These are phyloP conservation scores for Protonibea diacanthus DNA, from an alignment of 2,797 vertebrate genomes.

Conservation along the genomic window DNA sequence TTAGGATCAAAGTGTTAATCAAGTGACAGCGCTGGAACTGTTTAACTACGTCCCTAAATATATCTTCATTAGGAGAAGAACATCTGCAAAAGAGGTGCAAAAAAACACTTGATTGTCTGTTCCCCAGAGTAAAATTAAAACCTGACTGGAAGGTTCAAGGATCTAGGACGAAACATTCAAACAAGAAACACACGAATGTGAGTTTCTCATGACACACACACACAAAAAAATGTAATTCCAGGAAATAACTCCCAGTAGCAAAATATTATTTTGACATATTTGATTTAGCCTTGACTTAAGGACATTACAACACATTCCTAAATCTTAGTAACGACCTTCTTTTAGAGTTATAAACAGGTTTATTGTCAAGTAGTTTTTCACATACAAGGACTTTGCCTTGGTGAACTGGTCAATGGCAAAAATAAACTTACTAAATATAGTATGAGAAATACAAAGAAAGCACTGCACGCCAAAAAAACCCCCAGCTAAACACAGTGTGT, in stretches of 20 bases:
- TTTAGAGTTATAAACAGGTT: too few relatives aligned
- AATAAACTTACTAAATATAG: too few relatives aligned
- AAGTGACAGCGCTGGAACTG: slow-evolving; percentile 7
- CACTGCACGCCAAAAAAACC: too few relatives aligned
- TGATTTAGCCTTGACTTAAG: background rate
- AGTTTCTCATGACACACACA: background rate
- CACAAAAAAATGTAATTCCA: background rate
- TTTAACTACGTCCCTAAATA: slow-evolving; percentile 24
- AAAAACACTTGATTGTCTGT: background rate
- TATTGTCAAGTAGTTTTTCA: too few relatives aligned
- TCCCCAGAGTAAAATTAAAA: slow-evolving; percentile 23
- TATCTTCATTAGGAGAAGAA: slow-evolving; percentile 38
- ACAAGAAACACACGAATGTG: background rate
- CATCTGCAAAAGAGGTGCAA: background rate
- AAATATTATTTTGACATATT: background rate
- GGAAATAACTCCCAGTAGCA: background rate
- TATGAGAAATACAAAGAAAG: too few relatives aligned
- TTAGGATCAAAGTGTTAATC: slow-evolving; percentile 12
- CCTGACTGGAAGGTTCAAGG: slow-evolving; percentile 15
- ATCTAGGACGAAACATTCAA: slow-evolving; percentile 34
- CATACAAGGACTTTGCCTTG: too few relatives aligned
- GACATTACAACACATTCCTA: background rate
- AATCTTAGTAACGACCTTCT: background rate
- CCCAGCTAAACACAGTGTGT: too few relatives aligned
- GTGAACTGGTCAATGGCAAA: too few relatives aligned